Percentiles rank a stretch among this genome's conserved stretches.
Evolutionary conservation across 2,113 vertebrate genomes (phyloP).

Genomic region (Mugil cephalus): DNA sequence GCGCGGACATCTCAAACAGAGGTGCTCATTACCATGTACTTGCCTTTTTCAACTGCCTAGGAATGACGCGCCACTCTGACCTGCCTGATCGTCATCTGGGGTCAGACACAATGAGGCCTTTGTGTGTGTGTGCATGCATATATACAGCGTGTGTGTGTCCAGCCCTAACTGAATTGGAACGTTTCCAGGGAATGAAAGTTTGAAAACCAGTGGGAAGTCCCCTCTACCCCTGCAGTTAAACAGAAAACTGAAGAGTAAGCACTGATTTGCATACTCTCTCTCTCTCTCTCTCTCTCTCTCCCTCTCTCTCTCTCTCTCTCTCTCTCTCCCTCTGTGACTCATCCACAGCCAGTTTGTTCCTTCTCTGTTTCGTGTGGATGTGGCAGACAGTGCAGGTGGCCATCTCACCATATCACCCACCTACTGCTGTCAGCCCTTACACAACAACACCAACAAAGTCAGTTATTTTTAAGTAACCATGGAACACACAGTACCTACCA

Average conservation of each 20-base stretch:
- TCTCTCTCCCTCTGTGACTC: conserved; percentile 58
- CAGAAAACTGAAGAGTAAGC: conserved; percentile 72
- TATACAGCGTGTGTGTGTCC: conserved; percentile 31
- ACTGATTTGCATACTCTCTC: conserved; percentile 69
- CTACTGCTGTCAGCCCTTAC: conserved; percentile 65
- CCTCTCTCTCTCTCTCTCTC: conserved; percentile 6
- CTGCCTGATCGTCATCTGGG: conserved; percentile 63
- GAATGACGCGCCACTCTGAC: conserved; percentile 73
- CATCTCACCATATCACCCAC: conserved; percentile 69
- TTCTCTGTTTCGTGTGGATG: conserved; percentile 66
- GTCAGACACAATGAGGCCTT: conserved; percentile 76
- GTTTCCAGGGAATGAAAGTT: conserved; percentile 69
- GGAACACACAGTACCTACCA: conserved; percentile 17
- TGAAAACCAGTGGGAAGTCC: conserved; percentile 74
- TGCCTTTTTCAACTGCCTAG: conserved; percentile 67
- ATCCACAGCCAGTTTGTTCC: conserved; percentile 62
- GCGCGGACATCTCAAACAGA: conserved; percentile 29
- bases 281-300: conserved; percentile 7
- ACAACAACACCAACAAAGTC: conserved; percentile 57
- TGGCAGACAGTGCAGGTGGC: conserved; percentile 81
- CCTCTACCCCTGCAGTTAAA: conserved; percentile 64
- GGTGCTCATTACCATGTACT: conserved; percentile 69
- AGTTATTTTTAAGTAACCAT: conserved; percentile 46
- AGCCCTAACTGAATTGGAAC: conserved; percentile 67
- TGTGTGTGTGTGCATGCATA: conserved; percentile 48